Conservation (phyloP, 2,797 vertebrate genomes). For the Sarcoramphus papa region DNA sequence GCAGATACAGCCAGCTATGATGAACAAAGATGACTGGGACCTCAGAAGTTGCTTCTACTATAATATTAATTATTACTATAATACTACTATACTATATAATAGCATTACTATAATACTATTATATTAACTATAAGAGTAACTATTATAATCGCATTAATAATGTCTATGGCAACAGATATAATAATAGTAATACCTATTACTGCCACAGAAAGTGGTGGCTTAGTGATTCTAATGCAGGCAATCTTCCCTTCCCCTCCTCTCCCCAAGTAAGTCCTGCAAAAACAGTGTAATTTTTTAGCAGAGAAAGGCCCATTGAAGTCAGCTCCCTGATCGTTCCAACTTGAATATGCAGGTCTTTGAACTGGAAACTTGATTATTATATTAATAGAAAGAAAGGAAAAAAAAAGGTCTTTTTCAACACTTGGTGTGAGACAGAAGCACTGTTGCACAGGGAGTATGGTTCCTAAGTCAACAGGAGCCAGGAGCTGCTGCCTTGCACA, state of each 20-base stretch:
- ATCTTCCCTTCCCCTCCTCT: neutral
- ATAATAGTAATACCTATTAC: neutral
- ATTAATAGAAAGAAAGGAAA: neutral
- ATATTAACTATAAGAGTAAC: neutral
- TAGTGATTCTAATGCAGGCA: neutral
- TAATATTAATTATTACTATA: neutral
- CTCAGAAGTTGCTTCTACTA: neutral
- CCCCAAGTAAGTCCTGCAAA: neutral
- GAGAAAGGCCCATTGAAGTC: neutral
- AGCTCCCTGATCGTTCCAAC: neutral
- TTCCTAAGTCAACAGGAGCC: neutral
- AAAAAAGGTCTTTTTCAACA: neutral
- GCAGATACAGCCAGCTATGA: neutral
- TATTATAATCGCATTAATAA: conserved; percentile 7
- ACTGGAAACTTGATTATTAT: neutral
- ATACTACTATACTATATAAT: neutral
- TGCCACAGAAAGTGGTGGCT: neutral
- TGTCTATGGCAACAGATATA: neutral
- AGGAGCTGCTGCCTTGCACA: neutral
- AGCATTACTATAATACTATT: neutral
- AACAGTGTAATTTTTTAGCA: neutral
- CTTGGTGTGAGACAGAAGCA: neutral
- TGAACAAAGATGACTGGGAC: neutral
- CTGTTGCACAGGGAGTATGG: neutral
- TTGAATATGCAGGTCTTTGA: neutral